Conservation (phyloP, 2,888 invertebrate species). For the Patella ulyssiponensis region DNA sequence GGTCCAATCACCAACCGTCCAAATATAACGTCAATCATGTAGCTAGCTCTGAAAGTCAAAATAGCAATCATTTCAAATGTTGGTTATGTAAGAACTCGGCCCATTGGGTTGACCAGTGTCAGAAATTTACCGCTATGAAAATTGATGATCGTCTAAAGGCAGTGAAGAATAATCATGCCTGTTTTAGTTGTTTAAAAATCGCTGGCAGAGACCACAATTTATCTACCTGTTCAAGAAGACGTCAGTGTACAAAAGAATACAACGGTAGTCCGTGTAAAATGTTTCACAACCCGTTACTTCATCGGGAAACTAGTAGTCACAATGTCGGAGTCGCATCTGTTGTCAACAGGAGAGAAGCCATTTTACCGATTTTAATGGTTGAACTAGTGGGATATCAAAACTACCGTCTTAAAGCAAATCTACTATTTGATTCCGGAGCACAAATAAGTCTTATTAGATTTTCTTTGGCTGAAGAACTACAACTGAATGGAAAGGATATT, state of each 20-base stretch:
- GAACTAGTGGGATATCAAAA: background rate
- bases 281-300: background rate
- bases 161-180: background rate
- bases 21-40: background rate
- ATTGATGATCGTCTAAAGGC: background rate
- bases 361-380: background rate
- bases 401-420: background rate
- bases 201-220: background rate
- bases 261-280: background rate
- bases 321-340: background rate
- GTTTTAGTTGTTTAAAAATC: background rate
- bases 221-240: constrained; percentile 4
- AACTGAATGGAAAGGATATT: background rate
- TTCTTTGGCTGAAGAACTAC: background rate
- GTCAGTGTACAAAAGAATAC: background rate
- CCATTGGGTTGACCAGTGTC: background rate
- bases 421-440: background rate
- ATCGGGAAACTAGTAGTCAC: background rate
- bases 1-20: background rate
- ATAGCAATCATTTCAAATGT: background rate
- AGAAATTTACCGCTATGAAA: too few relatives aligned
- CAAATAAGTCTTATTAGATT: background rate
- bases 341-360: background rate
- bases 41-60: background rate
- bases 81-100: background rate